Conservation (phyloP, 2,888 invertebrate species). For the Listrodromus nycthemerus region DNA sequence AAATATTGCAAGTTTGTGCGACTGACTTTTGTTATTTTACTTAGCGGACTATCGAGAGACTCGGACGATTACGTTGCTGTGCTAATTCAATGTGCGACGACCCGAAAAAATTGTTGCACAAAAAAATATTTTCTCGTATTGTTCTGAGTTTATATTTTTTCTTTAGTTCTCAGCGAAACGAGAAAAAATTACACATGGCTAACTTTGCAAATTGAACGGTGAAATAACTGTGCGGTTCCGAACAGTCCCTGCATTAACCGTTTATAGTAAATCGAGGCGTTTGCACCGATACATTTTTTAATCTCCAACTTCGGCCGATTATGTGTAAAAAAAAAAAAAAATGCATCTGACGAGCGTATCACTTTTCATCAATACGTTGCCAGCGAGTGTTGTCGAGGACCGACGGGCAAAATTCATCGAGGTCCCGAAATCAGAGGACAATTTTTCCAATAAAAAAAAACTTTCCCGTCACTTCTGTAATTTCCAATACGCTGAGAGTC, state of each 20-base stretch:
- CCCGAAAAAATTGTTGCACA: not conserved
- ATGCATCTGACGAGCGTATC: not conserved
- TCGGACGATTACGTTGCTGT: not conserved
- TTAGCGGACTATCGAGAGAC: not conserved
- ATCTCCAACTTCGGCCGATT: not conserved
- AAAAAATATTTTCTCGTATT: constrained; percentile 9
- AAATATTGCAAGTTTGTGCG: not conserved
- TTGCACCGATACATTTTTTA: not conserved
- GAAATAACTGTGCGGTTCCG: constrained; percentile 22
- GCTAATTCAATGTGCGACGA: constrained; percentile 1
- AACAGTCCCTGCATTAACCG: constrained; percentile 23
- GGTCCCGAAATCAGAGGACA: not conserved
- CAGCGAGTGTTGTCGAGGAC: not conserved
- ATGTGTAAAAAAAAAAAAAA: not conserved
- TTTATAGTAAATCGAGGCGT: not conserved
- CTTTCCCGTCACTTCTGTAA: not conserved
- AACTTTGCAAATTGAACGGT: constrained; percentile 42
- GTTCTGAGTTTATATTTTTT: not conserved
- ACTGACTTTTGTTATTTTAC: not conserved
- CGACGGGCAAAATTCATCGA: not conserved
- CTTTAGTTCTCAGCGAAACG: constrained; percentile 8
- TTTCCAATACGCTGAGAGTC: not conserved
- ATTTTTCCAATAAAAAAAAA: constrained; percentile 21
- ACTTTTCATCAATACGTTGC: not conserved
- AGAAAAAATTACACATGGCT: constrained; percentile 15